Evolutionary conservation across 2,797 vertebrate species (phyloP), one percentile per base, ranked within the genome.

Genomic region (Propithecus deckenii): DNA sequence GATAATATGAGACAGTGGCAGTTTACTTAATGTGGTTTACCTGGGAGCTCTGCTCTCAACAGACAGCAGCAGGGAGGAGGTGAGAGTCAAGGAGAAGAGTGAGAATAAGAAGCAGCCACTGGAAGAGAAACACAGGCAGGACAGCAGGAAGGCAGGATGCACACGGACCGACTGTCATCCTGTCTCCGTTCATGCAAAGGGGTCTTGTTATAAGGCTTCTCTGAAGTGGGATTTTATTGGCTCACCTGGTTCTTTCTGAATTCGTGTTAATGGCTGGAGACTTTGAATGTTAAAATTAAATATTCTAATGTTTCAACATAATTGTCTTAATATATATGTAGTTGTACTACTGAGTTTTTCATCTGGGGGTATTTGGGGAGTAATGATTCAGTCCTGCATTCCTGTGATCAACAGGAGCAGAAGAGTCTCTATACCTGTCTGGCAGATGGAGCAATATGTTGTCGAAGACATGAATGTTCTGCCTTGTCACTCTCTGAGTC

Each of bases 261-360:
- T 83, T 84, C 72, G 43, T 74, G 46, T 30, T 57, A 89, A 61
- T 5, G 87, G 35, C 43, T 81, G 32, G 57, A 85, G 43, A 89
- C 52, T 81, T 57, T 28, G 63, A 79, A 25, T n/a, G 57, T 81
- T 78, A 79, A 61, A 89, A 90, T 85, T n/a, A 72, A 96, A 93
- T 55, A 23, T 94, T 89, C 74, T 89, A 48, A 79, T 72, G 30
- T 76, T 35, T 94, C 28, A 38, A 43, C 28, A 15, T 32, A 63
- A 61, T 43, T 46, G 38, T 93, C 65, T 57, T 95, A 69, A 69
- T 71, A 50, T 28, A 7, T 61, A 18, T 74, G 32, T 52, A 46
- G 23, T 22, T 81, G 32, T 43, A 52, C 74, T 88, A 32, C 50
- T 76, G 63, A 63, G 9, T 89, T 89, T 41, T 55, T 89, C 11